phyloP scores from a whole-genome alignment of 2,888 invertebrate genomes.

The Eucera pruinosa region DNA sequence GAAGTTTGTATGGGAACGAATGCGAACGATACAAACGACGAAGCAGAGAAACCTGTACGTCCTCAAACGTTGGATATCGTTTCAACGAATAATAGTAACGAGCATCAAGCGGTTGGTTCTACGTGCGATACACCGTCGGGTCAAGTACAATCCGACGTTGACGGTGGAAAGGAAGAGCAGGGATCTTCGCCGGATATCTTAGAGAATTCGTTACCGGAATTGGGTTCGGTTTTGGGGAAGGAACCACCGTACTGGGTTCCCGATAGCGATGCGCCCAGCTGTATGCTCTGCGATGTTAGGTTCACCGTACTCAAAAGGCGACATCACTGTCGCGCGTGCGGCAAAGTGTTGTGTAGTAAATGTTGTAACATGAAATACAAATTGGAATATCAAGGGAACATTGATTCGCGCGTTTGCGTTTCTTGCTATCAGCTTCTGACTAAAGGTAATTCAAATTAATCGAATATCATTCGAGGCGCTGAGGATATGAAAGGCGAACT shows the following conservation, averaged over 20 bases:
- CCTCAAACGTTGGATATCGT: slow-evolving; percentile 81
- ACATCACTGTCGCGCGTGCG: slow-evolving; percentile 95
- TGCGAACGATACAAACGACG: slow-evolving; percentile 68
- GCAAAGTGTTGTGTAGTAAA: slow-evolving; percentile 91
- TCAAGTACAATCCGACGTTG: slow-evolving; percentile 70
- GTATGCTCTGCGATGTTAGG: slow-evolving; percentile 92
- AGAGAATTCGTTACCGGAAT: slow-evolving; percentile 80
- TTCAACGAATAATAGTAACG: slow-evolving; percentile 67
- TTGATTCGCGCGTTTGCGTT: slow-evolving; percentile 92
- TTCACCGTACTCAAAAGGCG: slow-evolving; percentile 93
- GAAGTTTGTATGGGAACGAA: slow-evolving; percentile 58
- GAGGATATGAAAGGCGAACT: too few species aligned
- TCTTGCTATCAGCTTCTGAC: slow-evolving; percentile 88
- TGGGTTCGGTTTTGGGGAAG: slow-evolving; percentile 87
- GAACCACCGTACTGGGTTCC: slow-evolving; percentile 95
- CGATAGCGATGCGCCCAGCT: slow-evolving; percentile 91
- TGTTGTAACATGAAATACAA: slow-evolving; percentile 91
- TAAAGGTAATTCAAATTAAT: slow-evolving; percentile 81
- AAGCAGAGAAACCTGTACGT: slow-evolving; percentile 75
- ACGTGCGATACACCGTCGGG: slow-evolving; percentile 73
- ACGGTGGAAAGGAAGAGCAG: slow-evolving; percentile 71
- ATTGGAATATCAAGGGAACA: slow-evolving; percentile 89
- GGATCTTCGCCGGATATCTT: slow-evolving; percentile 79
- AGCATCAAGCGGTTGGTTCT: slow-evolving; percentile 59
- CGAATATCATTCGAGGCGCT: neutral